Base-by-base conservation (phyloP, 1,140 invertebrate species). In the Fopius arisanus region DNA sequence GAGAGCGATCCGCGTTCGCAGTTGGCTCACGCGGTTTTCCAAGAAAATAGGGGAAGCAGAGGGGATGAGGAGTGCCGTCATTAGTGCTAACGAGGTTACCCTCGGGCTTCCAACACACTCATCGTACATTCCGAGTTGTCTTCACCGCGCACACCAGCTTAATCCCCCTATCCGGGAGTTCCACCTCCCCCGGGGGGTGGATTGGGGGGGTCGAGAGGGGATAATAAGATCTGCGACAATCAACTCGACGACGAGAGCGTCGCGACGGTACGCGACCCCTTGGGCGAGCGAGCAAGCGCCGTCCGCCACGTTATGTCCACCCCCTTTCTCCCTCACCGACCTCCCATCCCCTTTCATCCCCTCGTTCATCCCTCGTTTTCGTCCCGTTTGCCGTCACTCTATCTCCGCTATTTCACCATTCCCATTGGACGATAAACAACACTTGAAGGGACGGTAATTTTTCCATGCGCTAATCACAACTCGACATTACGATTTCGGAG, bases 211-310 rank as follows among this genome's bases (percentile, higher is more conserved):
- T 78, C 80, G 74, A 82, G 83, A 72, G 80, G 84, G 85, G 85
- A 85, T 87, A 87, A 87, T 86, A 86, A 87, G 85, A 87, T 87
- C 85, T 86, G 79, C 82, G 84, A 87, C 84, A 87, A 87, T 87
- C 85, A 87, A 84, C 83, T 78, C 76, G 77, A 82, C 66, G 69
- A 59, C 68, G 76, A 70, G 66, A 54, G 37, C 31, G 74, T 43
- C 54, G 48, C 43, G 63, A 63, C 48, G 71, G 74, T 70, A 75
- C 65, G 69, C 77, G 73, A 80, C 76, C 81, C 80, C 83, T 80
- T 76, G 78, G 80, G 80, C 79, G 80, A 84, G 79, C 77, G 63
- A 76, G 78, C 78, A 81, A 79, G 76, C 82, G 82, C 82, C 81
- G 81, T 83, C 78, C 79, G 81, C 79, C 84, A 83, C 83, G 81